Evolutionary conservation across 2,888 invertebrate genomes (phyloP).

Genomic region (Taphrorychus bicolor): DNA sequence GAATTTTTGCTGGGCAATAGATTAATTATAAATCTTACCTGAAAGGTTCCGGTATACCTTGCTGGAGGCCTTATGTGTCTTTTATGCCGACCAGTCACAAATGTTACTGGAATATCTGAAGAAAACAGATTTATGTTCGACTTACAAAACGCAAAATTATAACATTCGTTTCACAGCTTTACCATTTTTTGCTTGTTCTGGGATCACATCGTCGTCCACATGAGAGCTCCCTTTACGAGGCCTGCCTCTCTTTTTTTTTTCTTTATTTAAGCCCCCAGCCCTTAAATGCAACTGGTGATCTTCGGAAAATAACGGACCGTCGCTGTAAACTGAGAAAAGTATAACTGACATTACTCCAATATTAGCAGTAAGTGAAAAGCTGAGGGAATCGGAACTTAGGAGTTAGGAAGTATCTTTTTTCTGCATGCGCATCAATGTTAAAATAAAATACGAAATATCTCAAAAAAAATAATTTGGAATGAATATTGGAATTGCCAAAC

Average conservation of each 20-base stretch:
- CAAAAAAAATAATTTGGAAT: no score
- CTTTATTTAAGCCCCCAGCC: constrained; percentile 71
- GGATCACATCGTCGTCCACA: background rate
- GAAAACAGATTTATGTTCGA: background rate
- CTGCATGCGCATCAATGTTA: no score
- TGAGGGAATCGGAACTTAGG: no score
- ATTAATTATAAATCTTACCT: constrained; percentile 60
- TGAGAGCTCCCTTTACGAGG: constrained; percentile 60
- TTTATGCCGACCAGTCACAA: constrained; percentile 50
- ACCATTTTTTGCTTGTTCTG: no score
- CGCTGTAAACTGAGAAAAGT: constrained; percentile 54
- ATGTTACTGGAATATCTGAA: background rate
- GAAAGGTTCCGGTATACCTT: constrained; percentile 67
- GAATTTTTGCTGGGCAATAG: no score
- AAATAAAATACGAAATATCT: no score
- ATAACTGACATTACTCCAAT: no score
- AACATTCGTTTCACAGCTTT: no score
- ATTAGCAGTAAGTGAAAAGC: no score
- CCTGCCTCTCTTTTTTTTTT: constrained; percentile 73
- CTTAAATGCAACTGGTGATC: constrained; percentile 71
- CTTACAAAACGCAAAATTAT: background rate
- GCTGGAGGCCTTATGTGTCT: constrained; percentile 72
- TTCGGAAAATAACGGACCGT: constrained; percentile 68
- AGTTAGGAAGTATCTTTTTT: no score
- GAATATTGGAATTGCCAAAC: no score